These are phyloP conservation scores for Platalea minor DNA, from an alignment of 2,797 vertebrate species.

Conservation along the genomic window DNA sequence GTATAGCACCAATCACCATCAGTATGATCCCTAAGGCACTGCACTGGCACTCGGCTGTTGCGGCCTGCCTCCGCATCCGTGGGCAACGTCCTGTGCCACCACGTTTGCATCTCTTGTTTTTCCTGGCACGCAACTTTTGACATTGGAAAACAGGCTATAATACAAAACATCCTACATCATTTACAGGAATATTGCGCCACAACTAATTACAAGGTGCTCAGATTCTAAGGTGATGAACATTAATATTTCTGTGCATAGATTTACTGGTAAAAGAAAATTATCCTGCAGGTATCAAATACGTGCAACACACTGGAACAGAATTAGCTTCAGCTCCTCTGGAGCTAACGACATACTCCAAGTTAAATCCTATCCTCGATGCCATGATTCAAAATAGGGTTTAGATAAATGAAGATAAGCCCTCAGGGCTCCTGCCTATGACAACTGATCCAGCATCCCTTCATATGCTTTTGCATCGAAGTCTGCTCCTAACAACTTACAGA, in stretches of 20 bases:
- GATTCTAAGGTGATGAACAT: background rate
- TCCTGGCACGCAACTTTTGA: background rate
- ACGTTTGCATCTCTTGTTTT: background rate
- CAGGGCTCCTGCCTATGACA: background rate
- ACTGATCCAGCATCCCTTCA: background rate
- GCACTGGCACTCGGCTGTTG: background rate
- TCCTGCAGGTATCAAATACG: background rate
- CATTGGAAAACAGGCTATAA: background rate
- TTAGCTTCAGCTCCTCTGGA: background rate
- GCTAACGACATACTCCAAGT: background rate
- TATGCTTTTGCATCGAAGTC: background rate
- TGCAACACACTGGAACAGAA: background rate
- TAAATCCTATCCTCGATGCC: background rate
- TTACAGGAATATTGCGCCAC: background rate
- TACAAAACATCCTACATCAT: background rate
- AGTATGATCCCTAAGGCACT: constrained; percentile 32
- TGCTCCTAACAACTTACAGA: background rate
- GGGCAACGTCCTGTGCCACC: background rate
- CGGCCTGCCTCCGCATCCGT: background rate
- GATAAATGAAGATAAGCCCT: background rate
- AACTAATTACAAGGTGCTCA: background rate
- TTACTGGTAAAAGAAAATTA: background rate
- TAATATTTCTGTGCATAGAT: constrained; percentile 22
- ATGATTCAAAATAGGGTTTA: background rate
- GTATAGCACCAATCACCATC: constrained; percentile 33